phyloP scores from a whole-genome alignment of 2,113 vertebrate species.

The Arizona elegans region DNA sequence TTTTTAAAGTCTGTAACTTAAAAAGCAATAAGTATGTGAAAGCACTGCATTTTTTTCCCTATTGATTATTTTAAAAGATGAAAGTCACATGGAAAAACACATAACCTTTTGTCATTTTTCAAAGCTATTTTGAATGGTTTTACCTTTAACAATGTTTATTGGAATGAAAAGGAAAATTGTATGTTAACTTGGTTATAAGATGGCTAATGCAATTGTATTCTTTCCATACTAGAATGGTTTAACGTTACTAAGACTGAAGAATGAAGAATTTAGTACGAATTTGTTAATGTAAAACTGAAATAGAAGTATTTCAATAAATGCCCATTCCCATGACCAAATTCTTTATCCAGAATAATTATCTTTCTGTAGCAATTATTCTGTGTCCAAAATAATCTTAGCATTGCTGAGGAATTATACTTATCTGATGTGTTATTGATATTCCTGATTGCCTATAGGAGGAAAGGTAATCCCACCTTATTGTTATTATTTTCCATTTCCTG shows the following conservation, averaged over 20 bases:
- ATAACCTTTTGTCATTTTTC: background rate
- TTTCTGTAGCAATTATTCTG: background rate
- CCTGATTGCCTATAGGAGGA: background rate
- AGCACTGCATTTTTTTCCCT: background rate
- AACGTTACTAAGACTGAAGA: background rate
- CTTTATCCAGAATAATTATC: background rate
- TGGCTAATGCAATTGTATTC: background rate
- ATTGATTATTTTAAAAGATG: slow-evolving; percentile 11
- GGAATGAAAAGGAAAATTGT: background rate
- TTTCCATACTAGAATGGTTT: background rate
- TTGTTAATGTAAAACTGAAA: background rate
- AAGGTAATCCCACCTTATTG: background rate
- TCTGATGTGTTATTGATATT: background rate
- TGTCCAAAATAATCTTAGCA: background rate
- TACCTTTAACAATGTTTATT: slow-evolving; percentile 6
- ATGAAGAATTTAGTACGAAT: background rate
- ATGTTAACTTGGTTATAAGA: background rate
- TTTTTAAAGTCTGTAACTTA: slow-evolving; percentile 29
- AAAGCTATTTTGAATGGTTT: background rate
- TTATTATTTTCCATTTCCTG: background rate
- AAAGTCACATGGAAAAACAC: slow-evolving; percentile 19
- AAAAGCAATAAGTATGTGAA: rapidly evolving
- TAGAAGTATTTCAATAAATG: background rate
- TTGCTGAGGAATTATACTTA: background rate
- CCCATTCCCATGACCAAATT: background rate